A percentile compares a stretch with the other conserved stretches of the same genome.
phyloP scores from a whole-genome alignment of 2,888 invertebrate genomes.

The Mythimna vitellina region DNA sequence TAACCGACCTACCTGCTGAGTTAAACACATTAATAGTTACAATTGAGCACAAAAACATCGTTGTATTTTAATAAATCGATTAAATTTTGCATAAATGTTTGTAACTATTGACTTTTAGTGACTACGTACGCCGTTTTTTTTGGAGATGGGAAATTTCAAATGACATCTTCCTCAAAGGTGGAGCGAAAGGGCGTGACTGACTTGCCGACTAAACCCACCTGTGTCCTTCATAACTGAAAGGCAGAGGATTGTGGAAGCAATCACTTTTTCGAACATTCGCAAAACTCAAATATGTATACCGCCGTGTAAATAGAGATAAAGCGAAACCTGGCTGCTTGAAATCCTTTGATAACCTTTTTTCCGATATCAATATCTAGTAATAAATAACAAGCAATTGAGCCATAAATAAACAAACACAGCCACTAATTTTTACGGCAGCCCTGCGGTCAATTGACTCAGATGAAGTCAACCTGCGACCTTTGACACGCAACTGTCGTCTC shows the following conservation, averaged over 20 bases:
- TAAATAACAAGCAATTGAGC: slow-evolving; percentile 3
- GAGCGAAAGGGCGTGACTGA: neutral
- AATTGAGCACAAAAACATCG: neutral
- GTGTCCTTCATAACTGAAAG: neutral
- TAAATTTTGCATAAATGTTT: neutral
- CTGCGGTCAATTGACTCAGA: slow-evolving; percentile 61
- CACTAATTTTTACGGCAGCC: slow-evolving; percentile 41
- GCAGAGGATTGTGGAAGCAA: too few relatives aligned
- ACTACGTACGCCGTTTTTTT: neutral
- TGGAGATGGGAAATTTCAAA: neutral
- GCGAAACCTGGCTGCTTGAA: neutral
- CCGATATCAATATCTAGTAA: neutral
- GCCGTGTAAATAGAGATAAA: neutral
- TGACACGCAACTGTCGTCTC: slow-evolving; percentile 71
- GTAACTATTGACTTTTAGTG: too few relatives aligned
- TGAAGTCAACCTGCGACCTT: slow-evolving; percentile 72
- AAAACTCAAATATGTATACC: too few relatives aligned
- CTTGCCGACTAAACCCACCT: neutral
- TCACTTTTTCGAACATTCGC: too few relatives aligned
- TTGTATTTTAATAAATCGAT: neutral
- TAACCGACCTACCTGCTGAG: neutral
- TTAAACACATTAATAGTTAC: neutral
- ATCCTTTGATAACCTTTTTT: neutral
- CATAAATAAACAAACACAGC: slow-evolving; percentile 35
- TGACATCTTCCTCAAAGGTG: neutral